phyloP scores from a whole-genome alignment of 1,140 invertebrate species.

The Brachionus plicatilis region DNA sequence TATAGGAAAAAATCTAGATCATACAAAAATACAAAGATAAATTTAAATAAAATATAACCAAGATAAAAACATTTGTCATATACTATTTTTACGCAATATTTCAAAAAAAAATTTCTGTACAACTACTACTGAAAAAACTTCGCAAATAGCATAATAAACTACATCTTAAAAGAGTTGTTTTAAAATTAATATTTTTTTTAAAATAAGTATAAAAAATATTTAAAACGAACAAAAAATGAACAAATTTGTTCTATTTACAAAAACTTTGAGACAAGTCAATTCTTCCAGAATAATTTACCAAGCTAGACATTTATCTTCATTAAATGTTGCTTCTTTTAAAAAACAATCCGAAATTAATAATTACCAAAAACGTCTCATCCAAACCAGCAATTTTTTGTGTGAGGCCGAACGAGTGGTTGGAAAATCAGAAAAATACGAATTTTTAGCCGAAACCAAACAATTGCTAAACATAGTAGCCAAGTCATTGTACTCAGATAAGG shows the following conservation, averaged over 20 bases:
- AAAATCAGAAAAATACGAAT: slow-evolving; percentile 59
- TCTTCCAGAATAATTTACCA: background rate
- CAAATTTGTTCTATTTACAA: background rate
- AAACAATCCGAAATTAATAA: background rate
- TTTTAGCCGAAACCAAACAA: slow-evolving; percentile 92
- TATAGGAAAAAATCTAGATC: too few species aligned
- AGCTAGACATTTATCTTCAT: background rate
- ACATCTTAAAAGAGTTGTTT: background rate
- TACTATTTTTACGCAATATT: background rate
- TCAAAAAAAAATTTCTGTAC: background rate
- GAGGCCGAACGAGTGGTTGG: slow-evolving; percentile 10
- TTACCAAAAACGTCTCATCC: background rate
- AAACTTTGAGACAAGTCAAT: background rate
- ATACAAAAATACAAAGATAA: too few species aligned
- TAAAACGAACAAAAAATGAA: background rate
- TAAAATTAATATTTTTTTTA: background rate
- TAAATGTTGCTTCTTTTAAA: background rate
- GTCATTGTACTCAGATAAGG: slow-evolving; percentile 93
- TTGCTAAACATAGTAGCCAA: slow-evolving; percentile 91
- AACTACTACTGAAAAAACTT: background rate
- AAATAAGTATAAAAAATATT: background rate
- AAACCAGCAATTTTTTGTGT: background rate
- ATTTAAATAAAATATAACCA: background rate
- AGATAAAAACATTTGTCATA: background rate
- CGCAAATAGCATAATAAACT: background rate